phyloP scores from a whole-genome alignment of 1,140 invertebrate genomes.

The Scaptomyza hsui region DNA sequence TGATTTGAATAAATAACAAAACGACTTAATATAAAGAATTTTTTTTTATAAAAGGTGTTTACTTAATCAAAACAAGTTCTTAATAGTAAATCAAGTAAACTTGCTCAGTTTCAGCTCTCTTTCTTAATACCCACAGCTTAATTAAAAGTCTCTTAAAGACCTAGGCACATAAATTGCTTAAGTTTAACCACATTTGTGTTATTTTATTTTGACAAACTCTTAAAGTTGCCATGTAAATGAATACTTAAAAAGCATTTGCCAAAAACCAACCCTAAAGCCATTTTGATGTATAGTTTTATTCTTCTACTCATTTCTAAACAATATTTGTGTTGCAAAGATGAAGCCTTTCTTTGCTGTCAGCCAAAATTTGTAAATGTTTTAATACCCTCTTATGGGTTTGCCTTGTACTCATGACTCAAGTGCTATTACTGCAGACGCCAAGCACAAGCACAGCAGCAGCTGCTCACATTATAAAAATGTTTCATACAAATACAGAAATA shows the following conservation, averaged over 20 bases:
- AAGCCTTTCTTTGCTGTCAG: constrained; percentile 10
- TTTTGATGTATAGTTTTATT: neutral
- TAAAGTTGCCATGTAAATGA: neutral
- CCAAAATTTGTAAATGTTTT: constrained; percentile 9
- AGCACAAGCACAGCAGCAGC: constrained; percentile 24
- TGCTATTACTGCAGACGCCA: constrained; percentile 11
- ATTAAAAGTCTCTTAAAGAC: too few species aligned
- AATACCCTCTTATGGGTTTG: constrained; percentile 22
- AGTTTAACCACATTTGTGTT: too few species aligned
- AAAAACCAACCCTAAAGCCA: neutral
- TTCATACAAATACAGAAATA: neutral
- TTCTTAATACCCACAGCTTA: too few species aligned
- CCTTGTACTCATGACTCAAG: constrained; percentile 25
- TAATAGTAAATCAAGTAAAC: too few species aligned
- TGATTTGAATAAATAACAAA: neutral
- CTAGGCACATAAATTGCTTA: too few species aligned
- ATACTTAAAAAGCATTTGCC: neutral
- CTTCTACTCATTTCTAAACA: neutral
- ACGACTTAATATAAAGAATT: neutral
- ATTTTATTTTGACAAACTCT: neutral
- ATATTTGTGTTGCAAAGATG: neutral
- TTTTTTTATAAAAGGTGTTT: neutral
- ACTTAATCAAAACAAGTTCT: neutral
- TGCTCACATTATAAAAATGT: constrained; percentile 22
- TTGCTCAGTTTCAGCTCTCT: too few species aligned